phyloP scores from a whole-genome alignment of 2,888 invertebrate genomes.

The Caenorhabditis sp. region DNA sequence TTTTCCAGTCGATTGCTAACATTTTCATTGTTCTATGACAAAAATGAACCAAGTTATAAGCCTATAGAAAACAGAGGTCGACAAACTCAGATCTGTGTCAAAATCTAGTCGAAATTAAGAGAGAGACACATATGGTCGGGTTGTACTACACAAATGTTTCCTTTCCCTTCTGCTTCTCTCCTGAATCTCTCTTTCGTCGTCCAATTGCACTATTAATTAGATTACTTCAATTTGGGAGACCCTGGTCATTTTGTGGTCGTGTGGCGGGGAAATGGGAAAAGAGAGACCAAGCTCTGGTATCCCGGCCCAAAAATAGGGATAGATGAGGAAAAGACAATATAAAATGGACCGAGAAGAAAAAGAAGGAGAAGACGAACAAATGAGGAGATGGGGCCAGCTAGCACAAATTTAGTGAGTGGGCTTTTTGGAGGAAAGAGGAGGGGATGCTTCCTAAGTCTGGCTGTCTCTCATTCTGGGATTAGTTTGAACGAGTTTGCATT shows the following conservation, averaged over 20 bases:
- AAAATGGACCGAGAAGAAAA: slow-evolving; percentile 9
- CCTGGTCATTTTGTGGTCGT: background rate
- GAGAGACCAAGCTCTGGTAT: background rate
- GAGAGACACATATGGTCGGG: slow-evolving; percentile 9
- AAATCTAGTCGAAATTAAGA: no score
- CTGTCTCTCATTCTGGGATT: slow-evolving; percentile 32
- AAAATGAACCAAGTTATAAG: no score
- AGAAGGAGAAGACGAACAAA: slow-evolving; percentile 2
- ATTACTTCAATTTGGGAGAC: slow-evolving; percentile 35
- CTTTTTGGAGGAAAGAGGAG: background rate
- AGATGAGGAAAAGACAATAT: background rate
- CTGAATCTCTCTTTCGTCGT: background rate
- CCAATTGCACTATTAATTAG: slow-evolving; percentile 47
- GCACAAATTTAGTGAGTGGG: background rate
- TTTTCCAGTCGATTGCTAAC: no score
- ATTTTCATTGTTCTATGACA: no score
- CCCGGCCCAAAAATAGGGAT: background rate
- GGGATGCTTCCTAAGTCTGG: background rate
- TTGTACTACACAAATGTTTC: background rate
- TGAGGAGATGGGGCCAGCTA: background rate
- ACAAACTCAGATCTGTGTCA: no score
- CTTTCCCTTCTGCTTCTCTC: background rate
- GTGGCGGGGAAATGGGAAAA: background rate
- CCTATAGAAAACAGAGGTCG: no score
- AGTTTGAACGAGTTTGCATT: slow-evolving; percentile 28